Evolutionary conservation across 2,888 invertebrate species (phyloP).

Genomic region (Penaeus monodon): DNA sequence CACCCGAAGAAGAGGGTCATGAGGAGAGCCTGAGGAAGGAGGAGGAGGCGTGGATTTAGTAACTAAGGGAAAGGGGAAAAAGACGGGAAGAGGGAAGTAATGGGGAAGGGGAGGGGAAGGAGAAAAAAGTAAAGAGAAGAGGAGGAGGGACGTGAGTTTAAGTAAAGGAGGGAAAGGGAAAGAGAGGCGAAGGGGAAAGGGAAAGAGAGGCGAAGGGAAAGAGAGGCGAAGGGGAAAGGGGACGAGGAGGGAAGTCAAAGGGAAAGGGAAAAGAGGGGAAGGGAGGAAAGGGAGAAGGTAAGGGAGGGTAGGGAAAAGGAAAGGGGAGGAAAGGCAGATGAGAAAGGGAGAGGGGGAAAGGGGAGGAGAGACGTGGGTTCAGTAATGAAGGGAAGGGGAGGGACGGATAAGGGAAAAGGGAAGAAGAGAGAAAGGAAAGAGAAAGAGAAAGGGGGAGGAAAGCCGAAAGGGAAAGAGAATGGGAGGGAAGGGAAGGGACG

Average conservation of each 20-base stretch:
- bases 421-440: not conserved
- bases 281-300: not conserved
- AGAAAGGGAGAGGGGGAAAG: not conserved
- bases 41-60: too few relatives aligned
- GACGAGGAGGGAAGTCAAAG: not conserved
- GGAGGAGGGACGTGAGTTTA: too few relatives aligned
- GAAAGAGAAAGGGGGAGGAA: not conserved
- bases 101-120: too few relatives aligned
- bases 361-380: not conserved
- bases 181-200: too few relatives aligned
- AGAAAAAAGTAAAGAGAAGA: too few relatives aligned
- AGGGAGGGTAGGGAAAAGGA: not conserved
- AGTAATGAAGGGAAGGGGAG: not conserved
- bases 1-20: too few relatives aligned
- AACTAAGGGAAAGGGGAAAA: too few relatives aligned
- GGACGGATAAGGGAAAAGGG: not conserved
- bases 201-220: too few relatives aligned
- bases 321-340: not conserved
- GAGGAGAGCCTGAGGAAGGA: too few relatives aligned
- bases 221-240: not conserved
- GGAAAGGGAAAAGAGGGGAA: not conserved
- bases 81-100: too few relatives aligned
- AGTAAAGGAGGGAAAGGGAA: too few relatives aligned
- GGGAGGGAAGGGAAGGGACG: not conserved
- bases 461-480: not conserved